phyloP scores from a whole-genome alignment of 2,888 invertebrate genomes.

The Melinaea marsaeus region DNA sequence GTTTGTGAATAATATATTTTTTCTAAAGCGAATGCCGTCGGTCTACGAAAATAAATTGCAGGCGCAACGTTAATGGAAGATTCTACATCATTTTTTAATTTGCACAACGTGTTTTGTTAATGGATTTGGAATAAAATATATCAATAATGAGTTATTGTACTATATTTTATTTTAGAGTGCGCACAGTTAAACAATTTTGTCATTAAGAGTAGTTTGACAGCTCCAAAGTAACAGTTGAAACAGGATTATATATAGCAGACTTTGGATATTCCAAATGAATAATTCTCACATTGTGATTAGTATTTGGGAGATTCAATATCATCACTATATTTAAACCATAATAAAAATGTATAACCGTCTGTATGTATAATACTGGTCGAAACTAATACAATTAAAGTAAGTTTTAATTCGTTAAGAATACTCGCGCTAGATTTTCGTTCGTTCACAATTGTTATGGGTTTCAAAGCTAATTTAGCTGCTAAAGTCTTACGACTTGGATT shows the following conservation, averaged over 20 bases:
- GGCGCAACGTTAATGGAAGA: constrained; percentile 30
- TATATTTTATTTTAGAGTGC: too few species aligned
- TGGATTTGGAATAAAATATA: constrained; percentile 13
- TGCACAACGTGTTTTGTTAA: constrained; percentile 20
- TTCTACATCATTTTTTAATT: constrained; percentile 32
- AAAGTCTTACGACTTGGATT: constrained; percentile 31
- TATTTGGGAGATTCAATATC: too few species aligned
- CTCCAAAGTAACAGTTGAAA: too few species aligned
- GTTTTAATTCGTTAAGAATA: neutral
- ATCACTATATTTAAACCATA: too few species aligned
- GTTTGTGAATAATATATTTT: constrained; percentile 32
- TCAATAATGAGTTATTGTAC: constrained; percentile 7
- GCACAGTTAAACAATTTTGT: too few species aligned
- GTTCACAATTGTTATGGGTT: constrained; percentile 30
- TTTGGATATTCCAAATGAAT: too few species aligned
- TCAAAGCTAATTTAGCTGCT: constrained; percentile 35
- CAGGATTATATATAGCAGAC: too few species aligned
- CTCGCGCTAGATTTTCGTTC: constrained; percentile 8
- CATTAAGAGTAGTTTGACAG: too few species aligned
- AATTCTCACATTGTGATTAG: too few species aligned
- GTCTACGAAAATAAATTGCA: constrained; percentile 28
- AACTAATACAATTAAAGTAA: neutral
- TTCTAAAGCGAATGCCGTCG: constrained; percentile 23
- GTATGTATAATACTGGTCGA: too few species aligned
- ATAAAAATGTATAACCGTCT: too few species aligned